These are phyloP conservation scores for Lycaon pictus DNA, from an alignment of 2,113 vertebrate genomes.

Conservation along the genomic window DNA sequence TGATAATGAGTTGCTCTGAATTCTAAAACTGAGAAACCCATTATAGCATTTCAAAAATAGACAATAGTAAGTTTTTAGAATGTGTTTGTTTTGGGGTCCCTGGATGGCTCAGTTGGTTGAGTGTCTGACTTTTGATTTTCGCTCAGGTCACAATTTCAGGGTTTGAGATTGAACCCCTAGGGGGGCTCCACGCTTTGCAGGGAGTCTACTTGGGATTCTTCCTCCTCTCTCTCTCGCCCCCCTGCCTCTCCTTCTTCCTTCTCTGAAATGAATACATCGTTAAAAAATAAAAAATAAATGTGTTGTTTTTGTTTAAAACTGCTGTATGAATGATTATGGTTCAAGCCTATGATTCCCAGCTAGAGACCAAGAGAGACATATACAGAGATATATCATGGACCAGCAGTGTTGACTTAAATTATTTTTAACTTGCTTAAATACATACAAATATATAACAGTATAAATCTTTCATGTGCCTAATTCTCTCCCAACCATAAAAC, in stretches of 20 bases:
- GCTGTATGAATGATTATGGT: background rate
- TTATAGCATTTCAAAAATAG: slow-evolving; percentile 1
- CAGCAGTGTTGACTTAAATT: background rate
- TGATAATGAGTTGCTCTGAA: slow-evolving; percentile 47
- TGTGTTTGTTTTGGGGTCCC: background rate
- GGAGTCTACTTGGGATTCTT: background rate
- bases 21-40: background rate
- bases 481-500: background rate
- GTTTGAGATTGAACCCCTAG: background rate
- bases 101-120: background rate
- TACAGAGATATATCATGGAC: background rate
- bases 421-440: slow-evolving; percentile 51
- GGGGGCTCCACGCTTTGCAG: background rate
- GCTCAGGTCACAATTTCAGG: background rate
- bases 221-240: background rate
- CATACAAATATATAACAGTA: background rate
- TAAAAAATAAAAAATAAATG: background rate
- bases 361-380: background rate
- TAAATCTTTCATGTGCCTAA: background rate
- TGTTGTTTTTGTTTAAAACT: slow-evolving; percentile 46
- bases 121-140: background rate
- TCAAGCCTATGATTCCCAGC: background rate
- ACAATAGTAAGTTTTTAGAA: background rate
- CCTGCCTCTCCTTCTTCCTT: background rate
- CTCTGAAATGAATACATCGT: background rate